These are phyloP conservation scores for pig (Sus scrofa) DNA, from an alignment of 2,113 vertebrate species.

Conservation along the genomic window T2T-Sscrofa CM000814.6:49360501-49361000, in stretches of 20 bases:
- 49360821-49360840: too few relatives aligned
- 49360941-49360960: constrained; percentile 54
- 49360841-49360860: too few relatives aligned
- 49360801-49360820: too few relatives aligned
- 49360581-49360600: constrained; percentile 26
- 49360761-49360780: too few relatives aligned
- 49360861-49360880: too few relatives aligned
- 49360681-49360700: too few relatives aligned
- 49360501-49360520: constrained; percentile 22
- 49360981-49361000: neutral
- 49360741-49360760: too few relatives aligned
- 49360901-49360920: too few relatives aligned
- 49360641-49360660: constrained; percentile 6
- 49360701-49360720: too few relatives aligned
- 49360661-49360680: constrained; percentile 6
- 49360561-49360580: neutral
- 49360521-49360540: neutral
- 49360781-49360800: too few relatives aligned
- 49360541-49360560: neutral
- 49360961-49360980: constrained; percentile 33
- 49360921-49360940: constrained; percentile 44
- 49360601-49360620: neutral
- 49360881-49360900: too few relatives aligned
- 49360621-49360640: constrained; percentile 41
- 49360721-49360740: too few relatives aligned